Evolutionary conservation across 2,797 vertebrate genomes (phyloP).

Genomic region (Rhadinocentrus ornatus): DNA sequence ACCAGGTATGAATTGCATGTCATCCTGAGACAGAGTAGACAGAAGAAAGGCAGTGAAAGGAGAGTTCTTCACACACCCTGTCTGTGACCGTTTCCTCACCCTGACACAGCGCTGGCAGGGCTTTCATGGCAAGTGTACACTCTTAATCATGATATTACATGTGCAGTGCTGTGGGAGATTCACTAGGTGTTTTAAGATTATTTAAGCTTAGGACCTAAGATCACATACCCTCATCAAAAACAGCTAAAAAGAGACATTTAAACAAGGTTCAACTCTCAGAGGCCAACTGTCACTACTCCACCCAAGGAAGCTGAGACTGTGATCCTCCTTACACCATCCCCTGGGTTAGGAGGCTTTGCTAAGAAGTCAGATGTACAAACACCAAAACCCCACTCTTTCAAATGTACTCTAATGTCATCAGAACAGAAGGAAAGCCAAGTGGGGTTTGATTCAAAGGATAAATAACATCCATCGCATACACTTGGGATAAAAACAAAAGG

Average conservation of each 20-base stretch:
- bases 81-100: slow-evolving; percentile 83
- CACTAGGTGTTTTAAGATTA: slow-evolving; percentile 78
- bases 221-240: slow-evolving; percentile 81
- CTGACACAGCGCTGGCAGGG: slow-evolving; percentile 74
- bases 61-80: slow-evolving; percentile 79
- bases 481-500: slow-evolving; percentile 62
- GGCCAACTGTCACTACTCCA: slow-evolving; percentile 73
- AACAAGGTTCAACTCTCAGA: slow-evolving; percentile 77
- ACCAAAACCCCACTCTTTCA: slow-evolving; percentile 69
- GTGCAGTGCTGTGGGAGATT: slow-evolving; percentile 73
- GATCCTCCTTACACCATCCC: slow-evolving; percentile 78
- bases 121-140: slow-evolving; percentile 74
- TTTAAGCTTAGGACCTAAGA: slow-evolving; percentile 80
- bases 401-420: slow-evolving; percentile 76
- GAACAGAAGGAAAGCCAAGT: slow-evolving; percentile 75
- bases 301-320: slow-evolving; percentile 70
- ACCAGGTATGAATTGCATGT: slow-evolving; percentile 82
- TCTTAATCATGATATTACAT: slow-evolving; percentile 81
- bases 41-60: slow-evolving; percentile 82
- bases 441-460: slow-evolving; percentile 80
- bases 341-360: slow-evolving; percentile 74
- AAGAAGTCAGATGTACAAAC: slow-evolving; percentile 78
- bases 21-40: slow-evolving; percentile 82
- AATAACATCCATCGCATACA: slow-evolving; percentile 68
- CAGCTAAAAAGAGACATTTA: slow-evolving; percentile 82